phyloP scores from a whole-genome alignment of 2,888 invertebrate genomes.

The Neoaliturus tenellus region DNA sequence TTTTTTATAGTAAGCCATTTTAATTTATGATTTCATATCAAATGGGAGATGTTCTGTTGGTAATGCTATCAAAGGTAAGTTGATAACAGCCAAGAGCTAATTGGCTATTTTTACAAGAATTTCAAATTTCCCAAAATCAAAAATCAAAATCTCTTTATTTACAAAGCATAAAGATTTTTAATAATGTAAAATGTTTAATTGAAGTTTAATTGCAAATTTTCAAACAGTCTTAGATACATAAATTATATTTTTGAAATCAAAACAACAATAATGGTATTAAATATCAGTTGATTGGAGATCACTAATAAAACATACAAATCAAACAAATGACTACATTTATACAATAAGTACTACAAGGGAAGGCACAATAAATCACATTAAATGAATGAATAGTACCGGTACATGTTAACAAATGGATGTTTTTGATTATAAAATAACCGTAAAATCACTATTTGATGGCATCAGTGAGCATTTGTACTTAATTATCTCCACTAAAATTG shows the following conservation, averaged over 20 bases:
- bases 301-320: not conserved
- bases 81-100: too few species aligned
- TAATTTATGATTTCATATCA: too few species aligned
- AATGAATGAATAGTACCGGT: not conserved
- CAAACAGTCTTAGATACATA: not conserved
- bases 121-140: too few species aligned
- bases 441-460: not conserved
- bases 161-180: too few species aligned
- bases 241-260: not conserved
- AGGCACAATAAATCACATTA: slow-evolving; percentile 16
- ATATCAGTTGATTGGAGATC: not conserved
- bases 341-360: not conserved
- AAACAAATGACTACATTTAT: not conserved
- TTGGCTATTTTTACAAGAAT: too few species aligned
- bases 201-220: too few species aligned
- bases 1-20: too few species aligned
- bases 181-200: too few species aligned
- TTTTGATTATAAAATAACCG: slow-evolving; percentile 5
- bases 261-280: not conserved
- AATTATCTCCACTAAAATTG: not conserved
- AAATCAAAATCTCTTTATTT: too few species aligned
- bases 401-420: not conserved
- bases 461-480: not conserved
- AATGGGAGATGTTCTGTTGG: too few species aligned
- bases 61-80: too few species aligned